These are phyloP conservation scores for Polymixis lichenea DNA, from an alignment of 2,888 invertebrate species.

Conservation along the genomic window DNA sequence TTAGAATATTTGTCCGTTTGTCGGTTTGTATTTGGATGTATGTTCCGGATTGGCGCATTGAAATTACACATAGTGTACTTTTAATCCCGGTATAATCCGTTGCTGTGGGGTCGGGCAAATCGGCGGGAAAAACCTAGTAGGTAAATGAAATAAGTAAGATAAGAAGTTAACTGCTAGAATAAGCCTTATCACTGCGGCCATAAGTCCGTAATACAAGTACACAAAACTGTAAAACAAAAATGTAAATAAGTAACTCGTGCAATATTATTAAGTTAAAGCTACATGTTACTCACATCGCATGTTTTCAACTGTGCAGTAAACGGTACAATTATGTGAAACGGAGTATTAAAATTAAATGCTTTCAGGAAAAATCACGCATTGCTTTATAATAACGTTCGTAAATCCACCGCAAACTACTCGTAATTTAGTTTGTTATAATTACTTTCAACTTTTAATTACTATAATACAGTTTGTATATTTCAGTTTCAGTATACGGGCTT, in stretches of 20 bases:
- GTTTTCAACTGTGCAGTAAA: constrained; percentile 35
- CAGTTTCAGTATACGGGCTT: background rate
- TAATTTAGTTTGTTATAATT: constrained; percentile 42
- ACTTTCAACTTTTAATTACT: constrained; percentile 5
- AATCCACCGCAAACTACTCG: constrained; percentile 18
- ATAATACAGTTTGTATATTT: constrained; percentile 16
- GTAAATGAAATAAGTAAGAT: background rate
- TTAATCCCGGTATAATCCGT: too few relatives aligned
- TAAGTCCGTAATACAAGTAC: too few relatives aligned
- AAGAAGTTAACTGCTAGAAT: too few relatives aligned
- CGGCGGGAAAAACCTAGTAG: too few relatives aligned
- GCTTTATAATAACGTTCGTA: constrained; percentile 36
- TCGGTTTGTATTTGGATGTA: too few relatives aligned
- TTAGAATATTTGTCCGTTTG: too few relatives aligned
- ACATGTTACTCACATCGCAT: constrained; percentile 37
- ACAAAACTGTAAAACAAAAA: background rate
- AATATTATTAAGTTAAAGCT: constrained; percentile 16
- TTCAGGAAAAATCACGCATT: constrained; percentile 44
- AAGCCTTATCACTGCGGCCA: too few relatives aligned
- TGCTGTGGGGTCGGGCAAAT: too few relatives aligned
- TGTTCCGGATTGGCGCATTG: too few relatives aligned
- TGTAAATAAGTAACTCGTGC: background rate
- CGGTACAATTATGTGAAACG: constrained; percentile 34
- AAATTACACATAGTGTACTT: too few relatives aligned
- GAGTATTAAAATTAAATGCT: constrained; percentile 38